Evolutionary conservation across 2,113 vertebrate species (phyloP), one percentile per base, ranked within the genome.

Genomic region (Sinocyclocheilus anshuiensis): DNA sequence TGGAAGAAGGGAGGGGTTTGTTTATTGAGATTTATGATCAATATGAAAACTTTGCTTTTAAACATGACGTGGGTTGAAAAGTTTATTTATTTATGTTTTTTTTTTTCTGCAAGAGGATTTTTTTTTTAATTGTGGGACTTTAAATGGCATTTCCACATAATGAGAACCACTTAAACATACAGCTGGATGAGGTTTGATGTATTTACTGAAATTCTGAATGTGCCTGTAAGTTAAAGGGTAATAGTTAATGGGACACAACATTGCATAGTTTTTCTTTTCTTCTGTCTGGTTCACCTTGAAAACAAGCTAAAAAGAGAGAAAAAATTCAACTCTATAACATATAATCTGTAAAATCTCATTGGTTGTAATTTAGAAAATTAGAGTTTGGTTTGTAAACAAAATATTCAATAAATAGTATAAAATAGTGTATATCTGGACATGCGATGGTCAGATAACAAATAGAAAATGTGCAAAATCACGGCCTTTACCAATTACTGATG

Each of bases 221-320:
- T 45, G 45, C 36, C 22, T 80, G 20, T 78, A 79, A 55, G 45
- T 86, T 86, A 86, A 80, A 72, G 84, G 26, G 20, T 71, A 26
- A 42, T 39, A 71, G 15, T 16, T 13, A 53, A 22, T n/a, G 11
- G 8, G 33, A 79, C 33, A 67, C 24, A 71, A 26, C 42, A 42
- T 45, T 84, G 4, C 18, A 65, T 81, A 61, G n/a, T 7, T 24
- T 36, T 24, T 33, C 0, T 65, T 45, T 76, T 45, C 36, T 75
- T 81, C 26, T 67, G 26, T 69, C 78, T 39, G 75, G 50, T 72
- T 80, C 29, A 67, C 59, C 33, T 67, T 63, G 29, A 15, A 77
- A 77, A 50, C 74, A 78, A 61, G 22, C 84, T 77, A 57, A 77
- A 63, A 61, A 6, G 29, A 50, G 74, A 18, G 42, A 2, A 45